A percentile compares a stretch with the other conserved stretches of the same genome.
Evolutionary conservation across 1,140 invertebrate species (phyloP).

Genomic region (Teleogryllus occipitalis): DNA sequence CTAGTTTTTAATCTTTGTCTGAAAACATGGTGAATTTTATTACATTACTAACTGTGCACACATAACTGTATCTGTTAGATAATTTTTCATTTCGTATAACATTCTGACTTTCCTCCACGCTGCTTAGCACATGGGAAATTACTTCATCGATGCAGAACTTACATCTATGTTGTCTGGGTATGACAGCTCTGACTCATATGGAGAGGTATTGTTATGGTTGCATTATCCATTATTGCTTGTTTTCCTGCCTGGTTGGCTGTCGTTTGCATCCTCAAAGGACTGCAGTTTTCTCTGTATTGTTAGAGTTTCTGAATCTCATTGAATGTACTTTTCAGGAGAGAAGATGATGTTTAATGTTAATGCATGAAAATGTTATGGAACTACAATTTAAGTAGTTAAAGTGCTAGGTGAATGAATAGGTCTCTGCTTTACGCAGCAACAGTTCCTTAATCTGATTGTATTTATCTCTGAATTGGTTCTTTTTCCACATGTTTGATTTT

Average conservation of each 20-base stretch:
- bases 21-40: not conserved
- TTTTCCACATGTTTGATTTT: no score
- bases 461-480: no score
- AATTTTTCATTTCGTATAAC: not conserved
- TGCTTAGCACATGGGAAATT: slow-evolving; percentile 59
- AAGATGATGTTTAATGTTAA: no score
- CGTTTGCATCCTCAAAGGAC: slow-evolving; percentile 30
- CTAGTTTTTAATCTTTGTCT: no score
- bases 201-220: slow-evolving; percentile 12
- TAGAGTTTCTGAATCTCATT: no score
- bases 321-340: no score
- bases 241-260: slow-evolving; percentile 39
- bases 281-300: no score
- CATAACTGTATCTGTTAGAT: not conserved
- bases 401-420: no score
- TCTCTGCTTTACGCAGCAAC: no score
- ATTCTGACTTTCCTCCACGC: slow-evolving; percentile 23
- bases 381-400: no score
- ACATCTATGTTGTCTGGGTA: slow-evolving; percentile 54
- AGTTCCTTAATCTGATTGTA: no score
- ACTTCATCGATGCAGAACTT: slow-evolving; percentile 62
- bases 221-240: slow-evolving; percentile 26
- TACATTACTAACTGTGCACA: not conserved
- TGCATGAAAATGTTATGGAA: no score
- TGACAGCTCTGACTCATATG: slow-evolving; percentile 39